Base-by-base conservation (phyloP, 2,797 vertebrate species). In the Anabacerthia variegaticeps region DNA sequence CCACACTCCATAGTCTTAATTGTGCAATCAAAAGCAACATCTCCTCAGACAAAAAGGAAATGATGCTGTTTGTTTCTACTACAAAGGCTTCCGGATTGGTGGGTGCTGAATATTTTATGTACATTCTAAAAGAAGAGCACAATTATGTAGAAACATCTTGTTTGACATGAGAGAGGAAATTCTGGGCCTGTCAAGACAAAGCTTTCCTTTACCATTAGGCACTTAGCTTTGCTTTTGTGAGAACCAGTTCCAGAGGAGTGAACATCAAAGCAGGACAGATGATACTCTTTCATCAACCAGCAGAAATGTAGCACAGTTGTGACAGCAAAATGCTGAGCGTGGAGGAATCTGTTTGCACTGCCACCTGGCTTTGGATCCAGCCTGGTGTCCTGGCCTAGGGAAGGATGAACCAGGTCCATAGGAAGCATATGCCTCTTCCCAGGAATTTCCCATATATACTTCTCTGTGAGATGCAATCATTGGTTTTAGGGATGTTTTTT, bases 161-260 rank as follows among this genome's bases (percentile, higher is more conserved):
- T 73, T 85, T 88, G 74, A 68, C 74, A 4, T 11, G 32, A 84
- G 84, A 81, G 81, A 92, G 83, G 73, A 81, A 74, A 59, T 66
- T 55, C 69, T 87, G 71, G 72, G 92, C 76, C 74, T 87, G 77
- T 79, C 68, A 66, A 94, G 82, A 61, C 95, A 84, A 88, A 82
- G 41, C 79, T 92, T 74, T 92, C 77, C 89, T 86, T 54, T 63
- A 27, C 37, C 59, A 21, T 88, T 89, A 87, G 89, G 63, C 55
- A 32, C 41, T 85, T 86, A 69, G 85, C 71, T 85, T 85, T 95
- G 74, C 72, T 91, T 95, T 74, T 74, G 52, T 68, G 77, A 85
- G 65, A 72, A 81, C 79, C 82, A 30, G 61, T 79, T 96, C 78
- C 93, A 95, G 93, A 97, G 96, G 95, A 96, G 68, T 21, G 68